A percentile compares a stretch with the other conserved stretches of the same genome.
phyloP scores from a whole-genome alignment of 2,797 vertebrate genomes.

The Crenuchus spilurus region DNA sequence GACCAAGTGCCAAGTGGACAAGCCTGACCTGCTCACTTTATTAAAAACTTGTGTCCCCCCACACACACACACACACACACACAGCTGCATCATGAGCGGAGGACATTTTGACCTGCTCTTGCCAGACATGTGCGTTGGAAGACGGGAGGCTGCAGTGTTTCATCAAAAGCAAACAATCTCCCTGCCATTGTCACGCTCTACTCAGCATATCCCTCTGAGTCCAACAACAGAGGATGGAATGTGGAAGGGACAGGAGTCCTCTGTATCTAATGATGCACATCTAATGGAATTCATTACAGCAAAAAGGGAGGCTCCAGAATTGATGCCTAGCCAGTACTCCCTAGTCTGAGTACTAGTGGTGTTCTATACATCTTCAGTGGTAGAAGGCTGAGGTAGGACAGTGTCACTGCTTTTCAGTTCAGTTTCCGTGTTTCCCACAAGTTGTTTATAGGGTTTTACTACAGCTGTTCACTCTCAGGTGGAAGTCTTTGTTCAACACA shows the following conservation, averaged over 20 bases:
- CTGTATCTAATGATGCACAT: conserved; percentile 37
- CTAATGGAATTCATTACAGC: conserved; percentile 54
- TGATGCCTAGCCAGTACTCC: conserved; percentile 13
- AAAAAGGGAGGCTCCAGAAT: conserved; percentile 23
- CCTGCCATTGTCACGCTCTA: background rate
- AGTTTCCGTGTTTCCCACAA: no score
- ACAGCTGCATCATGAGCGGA: background rate
- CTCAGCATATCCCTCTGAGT: background rate
- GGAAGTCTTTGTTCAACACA: no score
- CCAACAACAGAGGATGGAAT: conserved; percentile 5
- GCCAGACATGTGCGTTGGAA: background rate
- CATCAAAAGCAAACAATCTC: background rate
- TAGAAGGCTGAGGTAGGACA: no score
- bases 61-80: conserved; percentile 17
- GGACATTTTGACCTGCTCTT: background rate
- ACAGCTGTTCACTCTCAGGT: no score
- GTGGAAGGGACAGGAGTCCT: background rate
- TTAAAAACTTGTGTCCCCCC: conserved; percentile 42
- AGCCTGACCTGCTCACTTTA: conserved; percentile 45
- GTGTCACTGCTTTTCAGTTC: no score
- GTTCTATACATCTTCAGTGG: no score
- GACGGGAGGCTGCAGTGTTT: background rate
- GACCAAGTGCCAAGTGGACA: conserved; percentile 27
- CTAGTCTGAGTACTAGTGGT: background rate
- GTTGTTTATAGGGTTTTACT: no score